phyloP scores from a whole-genome alignment of 1,140 invertebrate genomes.

The Drosophila tristis region DNA sequence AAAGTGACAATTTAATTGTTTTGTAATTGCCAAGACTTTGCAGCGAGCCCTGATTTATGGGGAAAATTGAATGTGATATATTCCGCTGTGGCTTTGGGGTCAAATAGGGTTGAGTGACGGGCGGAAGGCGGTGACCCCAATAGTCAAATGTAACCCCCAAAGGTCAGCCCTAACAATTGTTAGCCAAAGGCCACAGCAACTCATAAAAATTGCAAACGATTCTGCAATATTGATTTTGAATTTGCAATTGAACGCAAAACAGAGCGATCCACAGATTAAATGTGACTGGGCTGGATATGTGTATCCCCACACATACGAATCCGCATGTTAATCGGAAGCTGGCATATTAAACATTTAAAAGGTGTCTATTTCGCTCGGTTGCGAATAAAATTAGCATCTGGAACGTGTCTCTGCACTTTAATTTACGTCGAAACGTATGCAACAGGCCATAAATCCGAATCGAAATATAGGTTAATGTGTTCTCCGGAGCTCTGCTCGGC shows the following conservation, averaged over 20 bases:
- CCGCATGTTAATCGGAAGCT: conserved; percentile 14
- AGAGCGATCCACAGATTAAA: conserved; percentile 20
- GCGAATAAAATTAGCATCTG: background rate
- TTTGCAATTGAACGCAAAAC: conserved; percentile 6
- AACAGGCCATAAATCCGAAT: conserved; percentile 30
- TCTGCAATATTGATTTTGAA: conserved; percentile 15
- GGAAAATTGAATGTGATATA: conserved; percentile 53
- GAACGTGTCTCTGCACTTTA: background rate
- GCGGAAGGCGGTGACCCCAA: conserved; percentile 21
- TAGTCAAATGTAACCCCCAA: no score
- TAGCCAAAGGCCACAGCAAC: conserved; percentile 2
- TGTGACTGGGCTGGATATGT: conserved; percentile 22
- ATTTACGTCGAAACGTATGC: conserved; percentile 31
- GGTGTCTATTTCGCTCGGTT: background rate
- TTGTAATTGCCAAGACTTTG: conserved; percentile 71
- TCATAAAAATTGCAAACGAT: conserved; percentile 33
- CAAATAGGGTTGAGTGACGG: conserved; percentile 26
- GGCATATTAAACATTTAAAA: conserved; percentile 32
- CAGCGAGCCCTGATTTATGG: conserved; percentile 63
- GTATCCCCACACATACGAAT: background rate
- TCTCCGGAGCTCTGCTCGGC: background rate
- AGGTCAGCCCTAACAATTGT: no score
- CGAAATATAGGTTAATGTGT: conserved; percentile 51
- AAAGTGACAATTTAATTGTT: conserved; percentile 81
- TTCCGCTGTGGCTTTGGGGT: conserved; percentile 9